Percentiles rank a stretch among this genome's conserved stretches.
Conservation (phyloP, 1,140 invertebrate species). For the Pogonus chalceus region DNA sequence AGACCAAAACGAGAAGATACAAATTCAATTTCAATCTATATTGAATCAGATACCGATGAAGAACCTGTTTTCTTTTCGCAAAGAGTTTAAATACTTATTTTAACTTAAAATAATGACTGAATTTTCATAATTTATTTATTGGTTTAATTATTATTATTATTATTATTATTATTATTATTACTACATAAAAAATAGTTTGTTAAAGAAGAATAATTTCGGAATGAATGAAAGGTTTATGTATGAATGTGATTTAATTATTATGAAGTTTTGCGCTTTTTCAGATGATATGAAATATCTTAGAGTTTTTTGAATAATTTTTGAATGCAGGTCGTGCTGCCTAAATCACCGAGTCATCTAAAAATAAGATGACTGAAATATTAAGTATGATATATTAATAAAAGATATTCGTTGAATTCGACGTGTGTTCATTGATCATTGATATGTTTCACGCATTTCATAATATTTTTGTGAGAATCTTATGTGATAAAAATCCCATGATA, state of each 20-base stretch:
- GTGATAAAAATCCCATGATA: slow-evolving; percentile 5
- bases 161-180: too few species aligned
- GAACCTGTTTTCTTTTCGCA: slow-evolving; percentile 1
- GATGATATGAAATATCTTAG: background rate
- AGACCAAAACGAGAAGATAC: background rate
- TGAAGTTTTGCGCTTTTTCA: background rate
- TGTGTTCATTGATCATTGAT: background rate
- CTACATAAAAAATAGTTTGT: background rate
- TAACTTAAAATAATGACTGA: too few species aligned
- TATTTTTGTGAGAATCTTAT: background rate
- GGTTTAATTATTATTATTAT: too few species aligned
- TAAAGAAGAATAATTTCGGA: background rate
- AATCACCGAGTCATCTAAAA: too few species aligned
- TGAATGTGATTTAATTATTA: background rate
- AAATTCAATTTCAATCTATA: slow-evolving; percentile 10
- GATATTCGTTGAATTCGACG: background rate
- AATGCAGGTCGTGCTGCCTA: slow-evolving; percentile 2
- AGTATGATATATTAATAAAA: too few species aligned
- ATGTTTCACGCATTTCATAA: slow-evolving; percentile 1
- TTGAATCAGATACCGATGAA: slow-evolving; percentile 7
- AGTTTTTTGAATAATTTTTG: background rate
- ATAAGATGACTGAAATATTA: too few species aligned
- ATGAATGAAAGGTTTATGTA: background rate
- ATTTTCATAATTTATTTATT: too few species aligned
- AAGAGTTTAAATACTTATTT: slow-evolving; percentile 5